A percentile compares a stretch with the other conserved stretches of the same genome.
These are phyloP conservation scores for Carassius auratus DNA, from an alignment of 2,113 vertebrate species.

Conservation along the genomic window DNA sequence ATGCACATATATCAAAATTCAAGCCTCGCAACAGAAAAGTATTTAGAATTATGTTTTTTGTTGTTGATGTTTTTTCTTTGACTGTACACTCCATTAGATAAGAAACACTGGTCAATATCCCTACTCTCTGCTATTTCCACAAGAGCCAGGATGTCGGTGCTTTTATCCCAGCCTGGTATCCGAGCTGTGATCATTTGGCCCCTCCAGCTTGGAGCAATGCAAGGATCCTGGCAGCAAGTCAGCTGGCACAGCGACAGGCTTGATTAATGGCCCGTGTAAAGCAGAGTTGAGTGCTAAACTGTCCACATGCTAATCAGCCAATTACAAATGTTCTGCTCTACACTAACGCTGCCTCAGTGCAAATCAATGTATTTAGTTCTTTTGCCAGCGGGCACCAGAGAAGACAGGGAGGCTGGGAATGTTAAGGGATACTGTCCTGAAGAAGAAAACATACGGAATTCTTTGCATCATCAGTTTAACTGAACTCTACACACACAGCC, in stretches of 20 bases:
- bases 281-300: conserved; percentile 75
- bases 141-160: not conserved
- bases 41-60: too few species aligned
- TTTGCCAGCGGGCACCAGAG: not conserved
- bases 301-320: conserved; percentile 76
- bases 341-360: conserved; percentile 14
- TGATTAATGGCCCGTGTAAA: conserved; percentile 71
- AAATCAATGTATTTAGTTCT: conserved; percentile 43
- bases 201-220: conserved; percentile 22
- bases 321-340: conserved; percentile 64
- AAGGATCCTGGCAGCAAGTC: conserved; percentile 67
- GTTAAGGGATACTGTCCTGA: not conserved
- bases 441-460: not conserved
- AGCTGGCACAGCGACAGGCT: conserved; percentile 65
- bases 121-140: not conserved
- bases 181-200: conserved; percentile 28
- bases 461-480: not conserved
- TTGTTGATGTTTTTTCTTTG: too few species aligned
- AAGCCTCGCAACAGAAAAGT: too few species aligned
- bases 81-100: too few species aligned
- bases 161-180: conserved; percentile 3
- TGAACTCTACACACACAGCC: not conserved
- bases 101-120: not conserved
- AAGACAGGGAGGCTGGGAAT: not conserved
- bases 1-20: too few species aligned